Evolutionary conservation across 2,888 invertebrate genomes (phyloP).

Genomic region (Terebella lapidaria): DNA sequence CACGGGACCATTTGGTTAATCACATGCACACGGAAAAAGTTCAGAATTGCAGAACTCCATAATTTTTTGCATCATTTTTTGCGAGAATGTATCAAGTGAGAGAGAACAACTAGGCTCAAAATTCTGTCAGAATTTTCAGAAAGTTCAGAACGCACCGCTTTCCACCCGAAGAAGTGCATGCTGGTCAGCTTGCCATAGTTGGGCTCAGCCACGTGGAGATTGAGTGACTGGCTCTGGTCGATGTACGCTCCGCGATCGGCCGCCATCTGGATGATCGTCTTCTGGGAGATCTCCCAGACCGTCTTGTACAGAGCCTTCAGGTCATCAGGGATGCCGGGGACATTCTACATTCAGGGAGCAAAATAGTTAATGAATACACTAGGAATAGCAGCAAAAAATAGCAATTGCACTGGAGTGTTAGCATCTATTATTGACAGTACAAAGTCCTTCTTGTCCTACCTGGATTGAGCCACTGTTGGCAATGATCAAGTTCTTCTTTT

Average conservation of each 20-base stretch:
- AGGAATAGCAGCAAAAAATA: not conserved
- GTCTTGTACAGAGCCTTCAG: slow-evolving; percentile 88
- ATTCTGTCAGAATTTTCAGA: no score
- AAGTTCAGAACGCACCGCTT: slow-evolving; percentile 66
- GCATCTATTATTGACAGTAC: no score
- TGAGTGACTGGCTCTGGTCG: slow-evolving; percentile 97
- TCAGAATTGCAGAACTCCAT: no score
- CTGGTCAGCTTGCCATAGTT: slow-evolving; percentile 89
- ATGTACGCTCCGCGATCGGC: slow-evolving; percentile 97
- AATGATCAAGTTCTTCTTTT: slow-evolving; percentile 91
- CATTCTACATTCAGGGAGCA: slow-evolving; percentile 56
- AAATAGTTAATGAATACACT: no score
- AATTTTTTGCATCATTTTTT: no score
- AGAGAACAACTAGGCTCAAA: no score
- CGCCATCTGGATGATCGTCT: slow-evolving; percentile 89
- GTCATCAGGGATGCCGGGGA: slow-evolving; percentile 77
- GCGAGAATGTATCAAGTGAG: no score
- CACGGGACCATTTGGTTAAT: not conserved
- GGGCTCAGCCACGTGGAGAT: slow-evolving; percentile 93
- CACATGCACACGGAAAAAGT: not conserved
- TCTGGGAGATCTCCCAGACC: slow-evolving; percentile 95
- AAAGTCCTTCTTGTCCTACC: slow-evolving; percentile 51
- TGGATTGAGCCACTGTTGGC: slow-evolving; percentile 87
- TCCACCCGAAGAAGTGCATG: slow-evolving; percentile 98
- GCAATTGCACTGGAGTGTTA: no score